A percentile compares a stretch with the other conserved stretches of the same genome.
Conservation (phyloP, 2,113 vertebrate genomes). For the Semnornis frantzii region DNA sequence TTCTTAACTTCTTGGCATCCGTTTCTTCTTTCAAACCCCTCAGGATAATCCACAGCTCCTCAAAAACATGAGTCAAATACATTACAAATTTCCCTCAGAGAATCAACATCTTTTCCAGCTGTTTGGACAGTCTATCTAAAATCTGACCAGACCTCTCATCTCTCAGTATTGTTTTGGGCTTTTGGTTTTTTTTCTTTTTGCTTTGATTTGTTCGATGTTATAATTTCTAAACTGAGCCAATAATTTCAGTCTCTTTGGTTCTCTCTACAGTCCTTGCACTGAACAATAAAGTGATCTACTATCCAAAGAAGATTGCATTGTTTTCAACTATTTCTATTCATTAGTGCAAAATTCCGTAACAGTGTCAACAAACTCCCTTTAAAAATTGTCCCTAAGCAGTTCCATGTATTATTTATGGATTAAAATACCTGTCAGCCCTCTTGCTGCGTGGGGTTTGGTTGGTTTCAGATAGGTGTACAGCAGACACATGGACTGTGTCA, state of each 20-base stretch:
- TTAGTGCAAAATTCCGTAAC: slow-evolving; percentile 33
- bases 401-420: slow-evolving; percentile 68
- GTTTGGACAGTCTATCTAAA: slow-evolving; percentile 83
- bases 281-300: slow-evolving; percentile 44
- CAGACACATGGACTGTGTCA: background rate
- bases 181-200: slow-evolving; percentile 62
- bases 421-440: slow-evolving; percentile 32
- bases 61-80: slow-evolving; percentile 86
- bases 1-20: slow-evolving; percentile 82
- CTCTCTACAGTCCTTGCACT: slow-evolving; percentile 64
- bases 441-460: slow-evolving; percentile 38
- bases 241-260: slow-evolving; percentile 66
- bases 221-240: slow-evolving; percentile 74
- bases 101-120: slow-evolving; percentile 86
- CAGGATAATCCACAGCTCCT: slow-evolving; percentile 77
- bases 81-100: slow-evolving; percentile 84
- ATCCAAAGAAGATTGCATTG: slow-evolving; percentile 40
- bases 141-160: slow-evolving; percentile 79
- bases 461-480: slow-evolving; percentile 46
- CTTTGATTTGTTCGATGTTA: slow-evolving; percentile 79
- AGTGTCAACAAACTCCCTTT: slow-evolving; percentile 30
- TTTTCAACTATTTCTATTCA: slow-evolving; percentile 60
- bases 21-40: slow-evolving; percentile 75
- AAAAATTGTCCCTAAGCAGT: slow-evolving; percentile 34
- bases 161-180: slow-evolving; percentile 77